Percentiles rank a stretch among this genome's conserved stretches.
phyloP scores from a whole-genome alignment of 2,888 invertebrate species.

The Acrocyrtus sp. region DNA sequence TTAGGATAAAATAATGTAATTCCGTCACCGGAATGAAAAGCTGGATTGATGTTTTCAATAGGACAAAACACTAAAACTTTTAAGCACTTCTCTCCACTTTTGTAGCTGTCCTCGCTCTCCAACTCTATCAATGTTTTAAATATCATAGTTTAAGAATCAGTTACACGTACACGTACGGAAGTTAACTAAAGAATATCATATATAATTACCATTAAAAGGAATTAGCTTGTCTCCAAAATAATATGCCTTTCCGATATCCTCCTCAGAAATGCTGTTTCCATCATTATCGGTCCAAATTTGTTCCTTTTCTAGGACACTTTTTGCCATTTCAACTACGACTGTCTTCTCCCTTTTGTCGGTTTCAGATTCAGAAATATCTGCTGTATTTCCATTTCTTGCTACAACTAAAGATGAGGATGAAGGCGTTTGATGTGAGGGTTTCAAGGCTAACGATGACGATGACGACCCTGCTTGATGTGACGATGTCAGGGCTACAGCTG shows the following conservation, averaged over 20 bases:
- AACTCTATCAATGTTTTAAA: slow-evolving; percentile 40
- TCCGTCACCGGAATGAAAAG: slow-evolving; percentile 52
- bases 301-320: slow-evolving; percentile 42
- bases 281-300: slow-evolving; percentile 43
- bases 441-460: neutral
- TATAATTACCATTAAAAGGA: slow-evolving; percentile 49
- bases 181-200: neutral
- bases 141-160: neutral
- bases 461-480: neutral
- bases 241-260: slow-evolving; percentile 51
- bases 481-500: neutral
- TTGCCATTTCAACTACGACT: slow-evolving; percentile 38
- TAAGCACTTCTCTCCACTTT: slow-evolving; percentile 56
- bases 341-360: slow-evolving; percentile 21
- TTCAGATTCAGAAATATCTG: too few relatives aligned
- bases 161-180: neutral
- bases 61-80: slow-evolving; percentile 59
- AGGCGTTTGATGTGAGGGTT: neutral
- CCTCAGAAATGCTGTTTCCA: slow-evolving; percentile 42
- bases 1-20: slow-evolving; percentile 53
- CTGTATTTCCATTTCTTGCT: neutral
- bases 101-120: slow-evolving; percentile 33
- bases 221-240: slow-evolving; percentile 56
- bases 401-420: neutral
- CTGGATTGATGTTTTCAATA: slow-evolving; percentile 47